Evolutionary conservation across 2,888 invertebrate genomes (phyloP), one percentile per base, ranked within the genome.

Genomic region (Synergus gifuensis): DNA sequence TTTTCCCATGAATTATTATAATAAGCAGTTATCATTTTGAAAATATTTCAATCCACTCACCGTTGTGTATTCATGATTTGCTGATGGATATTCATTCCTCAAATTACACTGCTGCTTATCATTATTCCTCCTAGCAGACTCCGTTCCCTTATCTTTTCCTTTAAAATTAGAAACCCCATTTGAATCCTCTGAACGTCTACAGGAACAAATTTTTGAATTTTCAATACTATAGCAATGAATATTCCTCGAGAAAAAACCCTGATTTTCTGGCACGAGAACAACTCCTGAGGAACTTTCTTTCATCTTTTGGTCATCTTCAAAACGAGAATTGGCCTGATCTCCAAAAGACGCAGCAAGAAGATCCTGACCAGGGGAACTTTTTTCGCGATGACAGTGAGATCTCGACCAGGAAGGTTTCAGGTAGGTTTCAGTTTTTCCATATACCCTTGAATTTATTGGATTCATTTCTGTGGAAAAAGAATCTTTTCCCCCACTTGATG

Each of bases 391-490:
- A 62, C 85, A 86, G 40, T 83, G 84, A 16, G 84, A 83, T 16
- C 82, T 79, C 9, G 83, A 85, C 82, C 86, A 86, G 4, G 82
- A 80, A 4, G 86, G 83, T 14, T 86, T 86, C 11, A 83, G 76
- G 5, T 73, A 73, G 36, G 36, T 73, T 73, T 54, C 73, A 16
- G 36, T 83, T 79, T 83, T 84, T 8, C 86, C 85, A 79, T 89
- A 88, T 16, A 90, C 80, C 40, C 87, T 86, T 4, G 88, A 85
- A 79, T 89, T 88, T 5, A 89, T 87, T 36, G 90, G 89, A 84
- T 90, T 90, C 9, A 86, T 84, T 28, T 84, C 85, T 1, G 88
- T 79, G 12, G 77, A 73, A 40, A 80, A 81, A 1, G 83, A 73
- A 36, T 82, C 83, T 67, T 83, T 83, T 16, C 76, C 82, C n/a